These are phyloP conservation scores for Amphipoea lucens DNA, from an alignment of 2,888 invertebrate genomes.

Conservation along the genomic window DNA sequence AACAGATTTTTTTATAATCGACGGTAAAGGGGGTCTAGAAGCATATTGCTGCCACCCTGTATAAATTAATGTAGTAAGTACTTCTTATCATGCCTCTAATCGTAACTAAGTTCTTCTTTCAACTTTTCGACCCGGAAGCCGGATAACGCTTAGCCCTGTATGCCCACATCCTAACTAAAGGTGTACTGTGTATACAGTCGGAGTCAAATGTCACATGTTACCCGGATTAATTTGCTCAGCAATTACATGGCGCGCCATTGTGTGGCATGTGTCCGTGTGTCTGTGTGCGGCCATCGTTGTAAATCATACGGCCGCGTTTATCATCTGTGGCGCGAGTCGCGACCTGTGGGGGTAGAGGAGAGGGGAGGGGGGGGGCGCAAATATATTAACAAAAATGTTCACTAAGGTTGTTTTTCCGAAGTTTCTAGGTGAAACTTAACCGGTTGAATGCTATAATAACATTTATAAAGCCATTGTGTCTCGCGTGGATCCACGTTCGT, in stretches of 20 bases:
- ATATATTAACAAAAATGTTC: neutral
- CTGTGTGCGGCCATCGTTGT: conserved; percentile 28
- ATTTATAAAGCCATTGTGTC: neutral
- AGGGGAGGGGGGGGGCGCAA: neutral
- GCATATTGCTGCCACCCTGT: neutral
- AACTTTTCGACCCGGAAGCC: neutral
- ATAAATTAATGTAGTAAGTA: neutral
- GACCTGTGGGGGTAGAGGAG: neutral
- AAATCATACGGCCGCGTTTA: conserved; percentile 49
- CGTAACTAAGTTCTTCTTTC: neutral
- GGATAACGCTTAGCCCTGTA: neutral
- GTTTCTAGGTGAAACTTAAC: neutral
- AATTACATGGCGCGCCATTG: conserved; percentile 79
- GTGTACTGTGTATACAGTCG: conserved; percentile 59
- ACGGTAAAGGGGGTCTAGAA: too few relatives aligned
- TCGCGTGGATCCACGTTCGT: neutral
- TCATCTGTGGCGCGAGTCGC: conserved; percentile 27
- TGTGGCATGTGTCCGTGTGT: conserved; percentile 41
- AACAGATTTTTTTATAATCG: too few relatives aligned
- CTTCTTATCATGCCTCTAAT: too few relatives aligned
- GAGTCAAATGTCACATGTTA: conserved; percentile 85
- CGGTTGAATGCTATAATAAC: neutral
- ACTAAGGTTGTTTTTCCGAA: neutral
- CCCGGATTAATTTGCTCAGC: conserved; percentile 84
- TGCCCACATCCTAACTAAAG: conserved; percentile 46